These are phyloP conservation scores for Rhinella marina DNA, from an alignment of 2,797 vertebrate species.

Conservation along the genomic window DNA sequence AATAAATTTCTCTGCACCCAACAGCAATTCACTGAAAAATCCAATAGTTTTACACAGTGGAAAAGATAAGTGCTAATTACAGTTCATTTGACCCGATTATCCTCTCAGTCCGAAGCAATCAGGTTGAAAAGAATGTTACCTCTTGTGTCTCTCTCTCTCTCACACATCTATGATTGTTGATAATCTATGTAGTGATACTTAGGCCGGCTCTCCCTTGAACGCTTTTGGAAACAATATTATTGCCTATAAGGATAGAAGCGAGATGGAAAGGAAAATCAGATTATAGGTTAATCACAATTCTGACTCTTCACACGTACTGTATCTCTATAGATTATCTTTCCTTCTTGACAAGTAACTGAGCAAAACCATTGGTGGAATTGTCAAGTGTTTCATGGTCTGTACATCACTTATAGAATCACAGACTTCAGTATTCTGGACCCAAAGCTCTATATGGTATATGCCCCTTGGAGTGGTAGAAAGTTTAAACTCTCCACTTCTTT, in stretches of 20 bases:
- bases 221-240: constrained; percentile 54
- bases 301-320: background rate
- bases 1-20: constrained; percentile 37
- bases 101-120: constrained; percentile 59
- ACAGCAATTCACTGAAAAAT: constrained; percentile 53
- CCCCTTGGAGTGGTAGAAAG: no score
- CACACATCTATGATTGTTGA: constrained; percentile 50
- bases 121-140: constrained; percentile 57
- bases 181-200: constrained; percentile 59
- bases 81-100: constrained; percentile 62
- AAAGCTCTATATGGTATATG: background rate
- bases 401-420: no score
- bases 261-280: background rate
- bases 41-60: constrained; percentile 53
- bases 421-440: background rate
- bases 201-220: constrained; percentile 26
- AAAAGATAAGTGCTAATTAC: constrained; percentile 62
- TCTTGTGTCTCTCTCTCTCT: constrained; percentile 51
- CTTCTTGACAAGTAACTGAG: background rate
- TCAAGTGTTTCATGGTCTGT: background rate
- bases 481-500: no score
- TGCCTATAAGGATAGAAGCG: constrained; percentile 21
- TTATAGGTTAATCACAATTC: constrained; percentile 18
- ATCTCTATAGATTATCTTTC: constrained; percentile 18
- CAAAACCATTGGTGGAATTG: background rate